Evolutionary conservation across 1,140 invertebrate genomes (phyloP).

Genomic region (Aphaenogaster ashmeadi): DNA sequence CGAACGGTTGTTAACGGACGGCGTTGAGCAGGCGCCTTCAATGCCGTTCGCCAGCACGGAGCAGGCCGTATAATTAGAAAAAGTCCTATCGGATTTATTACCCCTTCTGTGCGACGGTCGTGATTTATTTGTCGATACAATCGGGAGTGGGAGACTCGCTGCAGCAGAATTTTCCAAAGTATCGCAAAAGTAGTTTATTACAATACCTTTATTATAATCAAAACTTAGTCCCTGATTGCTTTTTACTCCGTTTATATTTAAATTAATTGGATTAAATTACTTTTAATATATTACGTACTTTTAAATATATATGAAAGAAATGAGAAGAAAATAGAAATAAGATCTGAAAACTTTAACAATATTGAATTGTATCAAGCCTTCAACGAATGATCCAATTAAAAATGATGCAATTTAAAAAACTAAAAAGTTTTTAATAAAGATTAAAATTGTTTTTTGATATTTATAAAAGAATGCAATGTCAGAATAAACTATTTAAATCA

Average conservation of each 20-base stretch:
- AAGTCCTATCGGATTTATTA: conserved; percentile 57
- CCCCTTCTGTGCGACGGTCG: conserved; percentile 42
- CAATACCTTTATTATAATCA: not conserved
- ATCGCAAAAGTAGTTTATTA: conserved; percentile 3
- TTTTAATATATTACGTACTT: not conserved
- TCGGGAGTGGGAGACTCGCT: not conserved
- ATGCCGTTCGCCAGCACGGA: conserved; percentile 22
- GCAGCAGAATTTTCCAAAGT: not conserved
- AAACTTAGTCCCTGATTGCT: not conserved
- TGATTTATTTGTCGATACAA: conserved; percentile 58
- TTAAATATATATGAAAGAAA: not conserved
- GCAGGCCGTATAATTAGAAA: conserved; percentile 55
- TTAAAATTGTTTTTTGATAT: not conserved
- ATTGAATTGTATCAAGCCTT: not conserved
- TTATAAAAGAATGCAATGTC: not conserved
- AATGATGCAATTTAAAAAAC: not conserved
- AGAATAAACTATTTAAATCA: not conserved
- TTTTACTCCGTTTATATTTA: not conserved
- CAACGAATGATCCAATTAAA: not conserved
- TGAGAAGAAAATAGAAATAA: not conserved
- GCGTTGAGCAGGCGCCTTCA: conserved; percentile 50
- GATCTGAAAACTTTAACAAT: not conserved
- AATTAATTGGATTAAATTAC: not conserved
- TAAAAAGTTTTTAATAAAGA: not conserved
- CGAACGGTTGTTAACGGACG: conserved; percentile 56